Evolutionary conservation across 2,888 invertebrate species (phyloP).

Genomic region (Cabera pusaria): DNA sequence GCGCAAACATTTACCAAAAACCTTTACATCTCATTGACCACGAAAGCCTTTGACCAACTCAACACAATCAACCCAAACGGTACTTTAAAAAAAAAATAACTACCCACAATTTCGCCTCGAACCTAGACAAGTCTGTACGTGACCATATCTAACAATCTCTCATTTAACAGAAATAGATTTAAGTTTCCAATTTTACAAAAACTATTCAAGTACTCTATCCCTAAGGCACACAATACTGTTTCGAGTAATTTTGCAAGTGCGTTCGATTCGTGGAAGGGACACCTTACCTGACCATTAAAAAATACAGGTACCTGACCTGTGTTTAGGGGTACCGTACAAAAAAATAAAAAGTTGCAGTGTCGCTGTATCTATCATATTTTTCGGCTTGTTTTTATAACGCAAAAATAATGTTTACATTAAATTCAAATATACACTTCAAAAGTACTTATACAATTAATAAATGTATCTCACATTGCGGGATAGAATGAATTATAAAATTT

Average conservation of each 20-base stretch:
- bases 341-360: conserved; percentile 30
- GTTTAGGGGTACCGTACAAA: conserved; percentile 36
- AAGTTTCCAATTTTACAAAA: conserved; percentile 1
- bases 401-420: too few species aligned
- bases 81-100: conserved; percentile 21
- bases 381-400: too few species aligned
- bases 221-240: conserved; percentile 18
- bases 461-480: too few species aligned
- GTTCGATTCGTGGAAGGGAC: conserved; percentile 16
- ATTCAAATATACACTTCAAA: too few species aligned
- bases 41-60: conserved; percentile 32
- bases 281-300: conserved; percentile 52
- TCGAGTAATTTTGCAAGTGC: conserved; percentile 22
- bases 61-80: conserved; percentile 23
- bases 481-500: too few species aligned
- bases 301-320: conserved; percentile 60
- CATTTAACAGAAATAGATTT: conserved; percentile 2
- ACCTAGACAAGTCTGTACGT: conserved; percentile 29
- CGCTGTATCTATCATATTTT: too few species aligned
- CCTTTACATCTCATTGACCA: conserved; percentile 41
- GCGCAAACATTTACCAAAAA: too few species aligned
- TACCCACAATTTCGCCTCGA: conserved; percentile 35
- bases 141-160: conserved; percentile 20
- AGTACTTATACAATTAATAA: too few species aligned
- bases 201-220: conserved; percentile 7